Conservation (phyloP, 1,140 invertebrate species). For the Apis mellifera region Amel_HAv3.1 CM009935.2:1619001-1619500, state of each 20-base stretch:
- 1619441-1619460: slow-evolving; percentile 37
- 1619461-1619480: slow-evolving; percentile 45
- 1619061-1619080: no score
- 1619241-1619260: no score
- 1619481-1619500: slow-evolving; percentile 39
- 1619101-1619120: no score
- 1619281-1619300: no score
- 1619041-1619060: neutral
- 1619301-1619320: neutral
- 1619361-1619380: slow-evolving; percentile 6
- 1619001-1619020: neutral
- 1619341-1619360: neutral
- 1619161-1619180: neutral
- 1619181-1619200: neutral
- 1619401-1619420: neutral
- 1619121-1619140: no score
- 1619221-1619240: neutral
- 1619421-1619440: slow-evolving; percentile 33
- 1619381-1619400: slow-evolving; percentile 34
- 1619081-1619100: no score
- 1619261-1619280: no score
- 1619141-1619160: no score
- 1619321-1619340: neutral
- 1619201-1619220: neutral
- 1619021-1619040: neutral